These are phyloP conservation scores for Pardalotus punctatus DNA, from an alignment of 2,113 vertebrate species.

Conservation along the genomic window DNA sequence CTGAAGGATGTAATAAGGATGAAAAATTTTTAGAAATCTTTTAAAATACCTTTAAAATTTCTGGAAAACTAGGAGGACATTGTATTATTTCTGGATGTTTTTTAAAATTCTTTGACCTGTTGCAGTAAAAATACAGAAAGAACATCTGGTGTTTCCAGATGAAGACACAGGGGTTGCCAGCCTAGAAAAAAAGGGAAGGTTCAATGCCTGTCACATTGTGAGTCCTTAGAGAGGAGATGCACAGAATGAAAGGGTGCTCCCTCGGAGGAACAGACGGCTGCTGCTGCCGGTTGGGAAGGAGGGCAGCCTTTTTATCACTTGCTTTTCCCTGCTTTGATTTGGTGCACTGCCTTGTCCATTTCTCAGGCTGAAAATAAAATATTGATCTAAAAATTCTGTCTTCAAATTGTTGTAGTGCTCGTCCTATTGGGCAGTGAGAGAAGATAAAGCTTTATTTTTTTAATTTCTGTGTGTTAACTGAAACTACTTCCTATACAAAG, in stretches of 20 bases:
- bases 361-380: slow-evolving; percentile 30
- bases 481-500: neutral
- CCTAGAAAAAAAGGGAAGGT: neutral
- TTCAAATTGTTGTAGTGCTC: neutral
- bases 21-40: neutral
- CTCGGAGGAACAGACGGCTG: neutral
- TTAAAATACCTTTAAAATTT: neutral
- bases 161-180: neutral
- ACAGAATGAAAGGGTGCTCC: neutral
- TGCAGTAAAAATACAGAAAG: neutral
- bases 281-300: neutral
- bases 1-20: neutral
- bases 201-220: neutral
- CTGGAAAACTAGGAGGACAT: neutral
- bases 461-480: neutral
- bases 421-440: neutral
- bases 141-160: slow-evolving; percentile 15
- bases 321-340: slow-evolving; percentile 27
- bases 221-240: neutral
- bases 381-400: slow-evolving; percentile 2
- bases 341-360: neutral
- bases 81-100: neutral
- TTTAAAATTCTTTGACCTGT: neutral
- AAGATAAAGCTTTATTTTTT: neutral
- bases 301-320: neutral